phyloP scores from a whole-genome alignment of 1,140 invertebrate species.

The Orchesella cincta region DNA sequence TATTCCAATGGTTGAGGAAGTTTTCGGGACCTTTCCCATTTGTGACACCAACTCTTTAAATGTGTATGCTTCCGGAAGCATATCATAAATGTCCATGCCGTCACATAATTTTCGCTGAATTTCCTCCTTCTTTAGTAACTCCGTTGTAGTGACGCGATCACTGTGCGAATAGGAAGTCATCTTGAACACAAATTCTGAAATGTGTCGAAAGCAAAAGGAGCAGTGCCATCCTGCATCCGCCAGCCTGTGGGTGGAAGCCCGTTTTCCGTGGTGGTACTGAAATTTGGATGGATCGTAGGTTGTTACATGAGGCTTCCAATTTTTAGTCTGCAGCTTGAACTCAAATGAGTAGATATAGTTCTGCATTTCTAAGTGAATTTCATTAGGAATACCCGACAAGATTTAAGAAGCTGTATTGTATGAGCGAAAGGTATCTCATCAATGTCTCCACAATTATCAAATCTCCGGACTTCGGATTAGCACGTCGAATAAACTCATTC shows the following conservation, averaged over 20 bases:
- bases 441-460: constrained; percentile 32
- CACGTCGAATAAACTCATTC: background rate
- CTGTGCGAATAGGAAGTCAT: constrained; percentile 39
- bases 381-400: constrained; percentile 1
- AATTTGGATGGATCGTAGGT: constrained; percentile 11
- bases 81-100: constrained; percentile 34
- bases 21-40: constrained; percentile 31
- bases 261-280: constrained; percentile 27
- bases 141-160: constrained; percentile 20
- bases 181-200: constrained; percentile 35
- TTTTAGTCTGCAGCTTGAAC: constrained; percentile 19
- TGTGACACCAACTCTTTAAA: constrained; percentile 29
- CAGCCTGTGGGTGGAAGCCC: background rate
- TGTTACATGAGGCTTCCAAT: constrained; percentile 42
- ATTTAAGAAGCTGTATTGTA: constrained; percentile 34
- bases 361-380: constrained; percentile 35
- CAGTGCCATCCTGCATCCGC: constrained; percentile 38
- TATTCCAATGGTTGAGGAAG: background rate
- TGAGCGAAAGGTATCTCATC: constrained; percentile 35
- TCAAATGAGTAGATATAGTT: constrained; percentile 44
- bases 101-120: constrained; percentile 37
- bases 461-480: background rate
- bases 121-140: background rate
- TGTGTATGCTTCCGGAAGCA: constrained; percentile 36
- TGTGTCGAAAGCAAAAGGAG: constrained; percentile 37